A percentile compares a stretch with the other conserved stretches of the same genome.
Conservation (phyloP, 2,888 invertebrate species). For the Rhagonycha fulva region DNA sequence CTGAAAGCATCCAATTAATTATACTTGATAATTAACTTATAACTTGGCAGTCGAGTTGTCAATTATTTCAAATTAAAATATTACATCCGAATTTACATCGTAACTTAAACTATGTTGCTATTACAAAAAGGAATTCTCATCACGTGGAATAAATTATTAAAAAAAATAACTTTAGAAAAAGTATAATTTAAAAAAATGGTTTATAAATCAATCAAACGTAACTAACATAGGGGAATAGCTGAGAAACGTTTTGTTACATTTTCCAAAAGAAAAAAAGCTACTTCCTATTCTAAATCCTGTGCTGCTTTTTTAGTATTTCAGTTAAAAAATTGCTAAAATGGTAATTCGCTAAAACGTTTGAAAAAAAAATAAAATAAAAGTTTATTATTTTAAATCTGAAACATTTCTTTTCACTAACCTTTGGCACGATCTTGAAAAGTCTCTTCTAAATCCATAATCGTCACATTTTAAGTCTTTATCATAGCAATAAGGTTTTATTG, state of each 20-base stretch:
- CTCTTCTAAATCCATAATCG: constrained; percentile 50
- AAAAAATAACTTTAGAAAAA: background rate
- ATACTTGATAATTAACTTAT: background rate
- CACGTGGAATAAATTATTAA: background rate
- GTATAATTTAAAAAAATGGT: background rate
- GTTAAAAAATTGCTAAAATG: background rate
- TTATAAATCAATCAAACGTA: background rate
- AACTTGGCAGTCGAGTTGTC: background rate
- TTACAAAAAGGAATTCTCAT: background rate
- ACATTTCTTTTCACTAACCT: constrained; percentile 35
- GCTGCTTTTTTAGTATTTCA: background rate
- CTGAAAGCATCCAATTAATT: background rate
- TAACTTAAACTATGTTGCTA: background rate
- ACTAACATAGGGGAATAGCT: background rate
- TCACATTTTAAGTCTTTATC: constrained; percentile 49
- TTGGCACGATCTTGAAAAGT: constrained; percentile 39
- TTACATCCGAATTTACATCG: background rate
- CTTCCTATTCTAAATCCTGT: background rate
- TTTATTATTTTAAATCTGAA: background rate
- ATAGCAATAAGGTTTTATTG: constrained; percentile 44
- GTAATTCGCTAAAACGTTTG: background rate
- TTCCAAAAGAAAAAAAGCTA: background rate
- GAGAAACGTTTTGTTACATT: background rate
- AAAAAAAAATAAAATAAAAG: background rate
- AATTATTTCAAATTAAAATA: background rate